Conservation (phyloP, 1,140 invertebrate species). For the Hylaeus anthracinus region DNA sequence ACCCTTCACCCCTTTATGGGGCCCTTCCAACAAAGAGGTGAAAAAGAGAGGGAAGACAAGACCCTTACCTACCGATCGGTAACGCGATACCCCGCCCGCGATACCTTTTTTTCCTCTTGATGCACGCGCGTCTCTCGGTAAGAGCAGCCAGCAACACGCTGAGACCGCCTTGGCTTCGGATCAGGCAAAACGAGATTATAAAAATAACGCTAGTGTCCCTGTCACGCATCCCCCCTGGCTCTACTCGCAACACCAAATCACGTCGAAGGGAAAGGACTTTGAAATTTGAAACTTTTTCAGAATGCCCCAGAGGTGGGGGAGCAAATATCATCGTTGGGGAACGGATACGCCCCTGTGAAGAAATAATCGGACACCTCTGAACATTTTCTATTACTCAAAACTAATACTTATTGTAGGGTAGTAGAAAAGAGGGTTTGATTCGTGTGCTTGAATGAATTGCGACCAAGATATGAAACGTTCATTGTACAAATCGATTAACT, state of each 20-base stretch:
- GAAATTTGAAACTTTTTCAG: constrained; percentile 48
- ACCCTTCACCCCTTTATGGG: constrained; percentile 24
- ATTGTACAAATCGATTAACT: no score
- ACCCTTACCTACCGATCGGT: constrained; percentile 69
- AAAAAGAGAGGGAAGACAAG: constrained; percentile 55
- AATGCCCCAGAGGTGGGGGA: not conserved
- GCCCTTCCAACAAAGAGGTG: constrained; percentile 3
- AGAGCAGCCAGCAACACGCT: constrained; percentile 47
- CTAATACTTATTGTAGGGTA: no score
- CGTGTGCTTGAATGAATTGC: no score
- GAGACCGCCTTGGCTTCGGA: constrained; percentile 23
- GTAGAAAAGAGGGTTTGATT: no score
- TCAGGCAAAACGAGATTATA: constrained; percentile 57
- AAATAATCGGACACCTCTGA: not conserved
- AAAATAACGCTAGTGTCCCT: constrained; percentile 58
- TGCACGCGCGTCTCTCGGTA: constrained; percentile 45
- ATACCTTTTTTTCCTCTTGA: constrained; percentile 50
- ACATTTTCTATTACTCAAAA: no score
- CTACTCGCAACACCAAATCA: constrained; percentile 48
- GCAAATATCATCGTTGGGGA: not conserved
- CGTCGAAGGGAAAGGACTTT: constrained; percentile 27
- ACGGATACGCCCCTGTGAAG: not conserved
- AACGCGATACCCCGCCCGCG: constrained; percentile 72
- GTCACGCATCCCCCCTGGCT: constrained; percentile 18
- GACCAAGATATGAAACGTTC: no score